Evolutionary conservation across 2,888 invertebrate genomes (phyloP).

Genomic region (Calliopum simillimum): DNA sequence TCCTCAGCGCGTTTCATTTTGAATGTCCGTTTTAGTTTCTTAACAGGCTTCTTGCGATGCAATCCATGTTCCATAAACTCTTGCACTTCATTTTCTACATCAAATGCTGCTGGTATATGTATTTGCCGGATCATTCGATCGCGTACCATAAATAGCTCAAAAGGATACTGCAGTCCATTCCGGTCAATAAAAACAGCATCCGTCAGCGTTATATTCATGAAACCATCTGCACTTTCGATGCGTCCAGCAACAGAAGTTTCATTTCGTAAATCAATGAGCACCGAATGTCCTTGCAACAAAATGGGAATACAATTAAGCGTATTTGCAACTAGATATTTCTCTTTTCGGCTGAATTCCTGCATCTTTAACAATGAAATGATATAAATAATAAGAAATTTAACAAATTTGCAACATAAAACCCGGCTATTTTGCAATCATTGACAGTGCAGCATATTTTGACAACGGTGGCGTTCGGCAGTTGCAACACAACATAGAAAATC

Average conservation of each 20-base stretch:
- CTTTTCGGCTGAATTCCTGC: constrained; percentile 56
- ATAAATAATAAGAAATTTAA: background rate
- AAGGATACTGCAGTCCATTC: constrained; percentile 58
- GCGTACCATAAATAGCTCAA: constrained; percentile 63
- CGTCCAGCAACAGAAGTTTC: constrained; percentile 64
- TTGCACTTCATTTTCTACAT: constrained; percentile 51
- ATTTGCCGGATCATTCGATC: constrained; percentile 62
- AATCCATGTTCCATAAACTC: constrained; percentile 51
- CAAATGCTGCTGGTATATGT: constrained; percentile 57
- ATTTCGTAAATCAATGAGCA: constrained; percentile 64
- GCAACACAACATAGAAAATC: too few relatives aligned
- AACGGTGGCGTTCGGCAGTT: too few relatives aligned
- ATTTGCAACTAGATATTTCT: constrained; percentile 61
- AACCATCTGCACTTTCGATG: constrained; percentile 60
- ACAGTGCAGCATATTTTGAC: too few relatives aligned
- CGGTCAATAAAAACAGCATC: constrained; percentile 64
- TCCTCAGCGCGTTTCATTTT: constrained; percentile 57
- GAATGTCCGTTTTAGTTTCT: constrained; percentile 51
- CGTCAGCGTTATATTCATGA: constrained; percentile 61
- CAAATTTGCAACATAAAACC: background rate
- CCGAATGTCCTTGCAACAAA: constrained; percentile 56
- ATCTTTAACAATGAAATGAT: constrained; percentile 45
- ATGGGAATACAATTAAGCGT: constrained; percentile 60
- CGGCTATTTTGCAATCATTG: too few relatives aligned
- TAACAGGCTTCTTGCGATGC: constrained; percentile 35